phyloP scores from a whole-genome alignment of 2,888 invertebrate species.

The Amblyteles armatorius region DNA sequence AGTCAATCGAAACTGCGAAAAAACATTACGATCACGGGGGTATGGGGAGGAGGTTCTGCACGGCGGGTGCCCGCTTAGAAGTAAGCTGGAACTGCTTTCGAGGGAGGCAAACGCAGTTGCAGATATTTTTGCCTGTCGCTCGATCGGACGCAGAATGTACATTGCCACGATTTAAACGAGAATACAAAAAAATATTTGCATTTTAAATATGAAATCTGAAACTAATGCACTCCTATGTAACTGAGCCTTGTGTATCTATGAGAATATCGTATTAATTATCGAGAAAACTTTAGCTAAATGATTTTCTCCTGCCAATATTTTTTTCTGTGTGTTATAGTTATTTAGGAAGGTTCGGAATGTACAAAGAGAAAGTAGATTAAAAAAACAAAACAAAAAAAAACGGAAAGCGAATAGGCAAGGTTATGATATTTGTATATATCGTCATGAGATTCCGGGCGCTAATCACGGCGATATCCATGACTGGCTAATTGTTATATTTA shows the following conservation, averaged over 20 bases:
- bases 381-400: slow-evolving; percentile 19
- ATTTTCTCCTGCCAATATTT: slow-evolving; percentile 45
- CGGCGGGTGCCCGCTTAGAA: slow-evolving; percentile 47
- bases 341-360: slow-evolving; percentile 49
- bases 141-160: slow-evolving; percentile 17
- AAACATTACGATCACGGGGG: neutral
- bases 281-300: slow-evolving; percentile 13
- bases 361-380: slow-evolving; percentile 60
- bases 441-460: slow-evolving; percentile 34
- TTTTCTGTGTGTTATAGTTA: slow-evolving; percentile 19
- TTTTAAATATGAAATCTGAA: slow-evolving; percentile 47
- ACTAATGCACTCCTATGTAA: slow-evolving; percentile 32
- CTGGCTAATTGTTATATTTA: slow-evolving; percentile 34
- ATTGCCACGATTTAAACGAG: slow-evolving; percentile 29
- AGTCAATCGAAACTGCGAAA: slow-evolving; percentile 11
- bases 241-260: slow-evolving; percentile 25
- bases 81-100: slow-evolving; percentile 45
- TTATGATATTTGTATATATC: slow-evolving; percentile 41
- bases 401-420: slow-evolving; percentile 6
- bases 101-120: slow-evolving; percentile 44
- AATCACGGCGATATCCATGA: slow-evolving; percentile 18
- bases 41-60: slow-evolving; percentile 22
- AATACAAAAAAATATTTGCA: slow-evolving; percentile 36
- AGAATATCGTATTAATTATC: slow-evolving; percentile 37
- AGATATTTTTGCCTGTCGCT: slow-evolving; percentile 6